Evolutionary conservation across 64 coral and sea anemone genomes (phyloP).

Genomic region (Montipora cactus): DNA sequence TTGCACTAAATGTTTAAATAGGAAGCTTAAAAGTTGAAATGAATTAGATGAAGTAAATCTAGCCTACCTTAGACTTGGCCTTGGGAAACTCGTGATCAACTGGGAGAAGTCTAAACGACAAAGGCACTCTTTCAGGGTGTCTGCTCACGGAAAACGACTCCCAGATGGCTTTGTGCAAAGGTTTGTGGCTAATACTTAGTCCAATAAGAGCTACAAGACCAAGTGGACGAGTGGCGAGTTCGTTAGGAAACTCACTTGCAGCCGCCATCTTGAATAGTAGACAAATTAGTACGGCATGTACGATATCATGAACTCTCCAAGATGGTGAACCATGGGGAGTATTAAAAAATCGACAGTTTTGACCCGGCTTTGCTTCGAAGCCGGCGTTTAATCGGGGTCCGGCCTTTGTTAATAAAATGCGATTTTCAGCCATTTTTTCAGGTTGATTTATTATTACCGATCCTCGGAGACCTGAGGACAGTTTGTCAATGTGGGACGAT

Average conservation of each 20-base stretch:
- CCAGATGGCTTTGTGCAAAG: slow-evolving; percentile 95
- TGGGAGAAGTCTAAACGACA: slow-evolving; percentile 82
- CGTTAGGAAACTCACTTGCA: slow-evolving; percentile 95
- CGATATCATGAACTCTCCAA: neutral
- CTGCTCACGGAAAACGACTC: slow-evolving; percentile 96
- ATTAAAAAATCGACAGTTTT: too few species aligned
- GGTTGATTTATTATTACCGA: too few species aligned
- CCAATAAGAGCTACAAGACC: slow-evolving; percentile 93
- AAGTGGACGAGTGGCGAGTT: slow-evolving; percentile 92
- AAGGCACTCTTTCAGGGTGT: slow-evolving; percentile 80
- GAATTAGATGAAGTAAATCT: neutral
- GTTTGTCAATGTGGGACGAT: too few species aligned
- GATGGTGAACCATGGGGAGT: too few species aligned
- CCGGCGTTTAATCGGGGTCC: too few species aligned
- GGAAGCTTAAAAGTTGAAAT: too few species aligned
- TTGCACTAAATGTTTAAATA: too few species aligned
- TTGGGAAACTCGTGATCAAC: slow-evolving; percentile 93
- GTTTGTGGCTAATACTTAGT: slow-evolving; percentile 77
- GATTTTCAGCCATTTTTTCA: too few species aligned
- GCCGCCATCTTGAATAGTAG: slow-evolving; percentile 88
- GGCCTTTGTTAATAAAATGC: too few species aligned
- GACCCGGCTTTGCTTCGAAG: too few species aligned
- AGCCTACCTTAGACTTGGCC: slow-evolving; percentile 88
- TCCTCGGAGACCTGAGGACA: too few species aligned
- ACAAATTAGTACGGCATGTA: neutral